Conservation (phyloP, 2,888 invertebrate genomes). For the Sylvicola cinctus region DNA sequence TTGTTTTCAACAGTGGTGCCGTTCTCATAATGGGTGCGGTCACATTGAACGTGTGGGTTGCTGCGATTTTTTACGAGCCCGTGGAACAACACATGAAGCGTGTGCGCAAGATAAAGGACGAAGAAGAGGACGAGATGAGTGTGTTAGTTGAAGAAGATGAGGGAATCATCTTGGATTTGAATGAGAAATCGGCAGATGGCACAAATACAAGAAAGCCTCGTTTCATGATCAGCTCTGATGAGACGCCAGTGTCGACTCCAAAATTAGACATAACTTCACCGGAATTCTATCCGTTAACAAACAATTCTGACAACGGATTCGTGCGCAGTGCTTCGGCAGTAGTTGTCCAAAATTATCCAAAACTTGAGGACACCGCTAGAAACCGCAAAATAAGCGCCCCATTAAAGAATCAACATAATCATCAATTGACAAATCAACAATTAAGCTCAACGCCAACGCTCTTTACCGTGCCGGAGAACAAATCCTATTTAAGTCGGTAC, state of each 20-base stretch:
- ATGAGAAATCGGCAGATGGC: slow-evolving; percentile 9
- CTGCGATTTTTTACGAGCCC: slow-evolving; percentile 65
- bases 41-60: slow-evolving; percentile 66
- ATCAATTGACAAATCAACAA: slow-evolving; percentile 28
- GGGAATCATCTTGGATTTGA: slow-evolving; percentile 17
- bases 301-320: slow-evolving; percentile 26
- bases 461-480: slow-evolving; percentile 49
- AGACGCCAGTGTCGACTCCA: slow-evolving; percentile 18
- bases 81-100: slow-evolving; percentile 61
- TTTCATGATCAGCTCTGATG: slow-evolving; percentile 20
- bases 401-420: slow-evolving; percentile 26
- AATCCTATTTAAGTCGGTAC: slow-evolving; percentile 8
- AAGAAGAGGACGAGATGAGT: slow-evolving; percentile 13
- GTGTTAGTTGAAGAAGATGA: slow-evolving; percentile 23
- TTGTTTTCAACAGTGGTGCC: slow-evolving; percentile 35
- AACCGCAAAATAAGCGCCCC: slow-evolving; percentile 37
- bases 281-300: slow-evolving; percentile 11
- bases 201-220: slow-evolving; percentile 14
- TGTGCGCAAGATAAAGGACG: slow-evolving; percentile 26
- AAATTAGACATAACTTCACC: slow-evolving; percentile 10
- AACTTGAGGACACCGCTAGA: slow-evolving; percentile 16
- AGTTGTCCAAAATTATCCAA: slow-evolving; percentile 34
- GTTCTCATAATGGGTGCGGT: slow-evolving; percentile 63
- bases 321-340: slow-evolving; percentile 51
- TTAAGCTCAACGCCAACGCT: slow-evolving; percentile 42